Conservation (phyloP, 2,888 invertebrate genomes). For the Caenorhabditis sp. region DNA sequence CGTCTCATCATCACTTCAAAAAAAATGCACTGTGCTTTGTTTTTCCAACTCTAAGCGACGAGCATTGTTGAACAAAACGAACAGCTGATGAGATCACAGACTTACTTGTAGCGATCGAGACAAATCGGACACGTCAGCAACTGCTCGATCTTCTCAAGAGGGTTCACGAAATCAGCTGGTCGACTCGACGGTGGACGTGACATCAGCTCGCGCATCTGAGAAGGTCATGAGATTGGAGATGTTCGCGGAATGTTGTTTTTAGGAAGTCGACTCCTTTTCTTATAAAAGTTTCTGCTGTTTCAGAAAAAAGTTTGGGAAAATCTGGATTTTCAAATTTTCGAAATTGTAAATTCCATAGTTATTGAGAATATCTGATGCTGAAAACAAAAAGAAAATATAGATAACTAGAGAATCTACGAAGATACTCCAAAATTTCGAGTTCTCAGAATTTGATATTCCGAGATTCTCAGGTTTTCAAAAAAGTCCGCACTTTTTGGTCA, state of each 20-base stretch:
- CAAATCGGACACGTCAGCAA: slow-evolving; percentile 98
- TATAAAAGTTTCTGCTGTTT: too few species aligned
- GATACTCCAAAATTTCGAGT: too few species aligned
- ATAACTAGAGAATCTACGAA: too few species aligned
- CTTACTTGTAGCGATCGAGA: slow-evolving; percentile 90
- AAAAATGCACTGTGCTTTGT: slow-evolving; percentile 21
- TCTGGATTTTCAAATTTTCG: too few species aligned
- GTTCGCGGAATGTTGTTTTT: background rate
- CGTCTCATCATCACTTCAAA: slow-evolving; percentile 20
- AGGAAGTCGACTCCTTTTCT: too few species aligned
- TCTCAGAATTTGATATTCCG: background rate
- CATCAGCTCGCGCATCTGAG: slow-evolving; percentile 74
- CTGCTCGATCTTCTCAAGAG: slow-evolving; percentile 88
- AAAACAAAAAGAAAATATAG: too few species aligned
- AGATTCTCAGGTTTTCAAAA: background rate
- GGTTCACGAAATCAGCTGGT: slow-evolving; percentile 80
- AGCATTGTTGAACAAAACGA: slow-evolving; percentile 40
- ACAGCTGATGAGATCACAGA: slow-evolving; percentile 58
- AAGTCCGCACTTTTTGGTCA: too few species aligned
- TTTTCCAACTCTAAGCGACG: slow-evolving; percentile 8
- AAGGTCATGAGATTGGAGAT: slow-evolving; percentile 30
- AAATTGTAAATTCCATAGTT: too few species aligned
- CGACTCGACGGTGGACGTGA: slow-evolving; percentile 73
- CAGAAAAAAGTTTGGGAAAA: too few species aligned
- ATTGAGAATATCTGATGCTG: too few species aligned